These are phyloP conservation scores for Heloderma charlesbogerti DNA, from an alignment of 2,113 vertebrate species.

Conservation along the genomic window DNA sequence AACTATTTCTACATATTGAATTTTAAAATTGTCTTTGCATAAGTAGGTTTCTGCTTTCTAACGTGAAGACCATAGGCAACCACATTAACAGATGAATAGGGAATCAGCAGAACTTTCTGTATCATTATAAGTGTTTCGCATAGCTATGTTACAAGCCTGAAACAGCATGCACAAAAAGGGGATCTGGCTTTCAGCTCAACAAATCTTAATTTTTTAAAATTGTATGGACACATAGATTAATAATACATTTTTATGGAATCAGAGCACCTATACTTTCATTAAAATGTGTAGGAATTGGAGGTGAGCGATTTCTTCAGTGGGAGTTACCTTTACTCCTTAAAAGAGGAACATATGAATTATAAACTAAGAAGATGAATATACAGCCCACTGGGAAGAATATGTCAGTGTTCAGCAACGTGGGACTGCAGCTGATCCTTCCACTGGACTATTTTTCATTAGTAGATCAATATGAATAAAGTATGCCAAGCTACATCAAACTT, in stretches of 20 bases:
- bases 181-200: fast-evolving
- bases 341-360: background rate
- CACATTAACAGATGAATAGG: background rate
- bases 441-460: background rate
- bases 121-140: background rate
- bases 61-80: background rate
- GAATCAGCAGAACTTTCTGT: background rate
- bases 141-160: background rate
- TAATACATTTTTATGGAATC: background rate
- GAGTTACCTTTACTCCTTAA: background rate
- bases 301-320: background rate
- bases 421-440: background rate
- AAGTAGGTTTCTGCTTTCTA: background rate
- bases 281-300: background rate
- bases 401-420: background rate
- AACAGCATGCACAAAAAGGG: background rate
- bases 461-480: background rate
- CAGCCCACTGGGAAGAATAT: background rate
- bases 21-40: background rate
- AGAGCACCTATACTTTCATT: background rate
- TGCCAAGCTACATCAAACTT: background rate
- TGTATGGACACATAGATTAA: background rate
- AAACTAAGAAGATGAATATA: background rate
- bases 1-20: constrained; percentile 4
- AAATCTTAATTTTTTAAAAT: background rate